Conservation (phyloP, 2,113 vertebrate species). For the Catharus bicknelli region DNA sequence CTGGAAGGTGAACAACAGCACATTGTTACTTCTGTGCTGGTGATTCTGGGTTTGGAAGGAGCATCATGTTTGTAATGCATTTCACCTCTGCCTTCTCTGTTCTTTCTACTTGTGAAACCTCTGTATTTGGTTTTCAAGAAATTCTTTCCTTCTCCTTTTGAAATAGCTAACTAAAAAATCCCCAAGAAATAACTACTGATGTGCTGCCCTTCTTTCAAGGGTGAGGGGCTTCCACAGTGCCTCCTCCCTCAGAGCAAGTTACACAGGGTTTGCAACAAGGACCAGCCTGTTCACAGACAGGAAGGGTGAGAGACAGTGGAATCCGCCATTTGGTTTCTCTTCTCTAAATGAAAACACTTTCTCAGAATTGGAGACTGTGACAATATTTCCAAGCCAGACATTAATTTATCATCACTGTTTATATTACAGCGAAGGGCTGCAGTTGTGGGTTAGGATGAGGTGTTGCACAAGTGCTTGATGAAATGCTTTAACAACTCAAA, state of each 20-base stretch:
- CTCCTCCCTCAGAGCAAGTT: not conserved
- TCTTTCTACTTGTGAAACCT: not conserved
- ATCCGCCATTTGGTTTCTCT: constrained; percentile 22
- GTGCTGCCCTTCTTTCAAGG: not conserved
- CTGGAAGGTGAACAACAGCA: not conserved
- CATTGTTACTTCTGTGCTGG: not conserved
- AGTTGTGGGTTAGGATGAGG: not conserved
- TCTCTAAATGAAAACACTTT: constrained; percentile 13
- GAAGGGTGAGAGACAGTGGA: constrained; percentile 37
- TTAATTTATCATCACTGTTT: constrained; percentile 47
- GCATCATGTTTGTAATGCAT: not conserved
- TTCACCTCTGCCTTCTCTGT: not conserved
- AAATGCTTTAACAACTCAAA: not conserved
- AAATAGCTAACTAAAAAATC: not conserved
- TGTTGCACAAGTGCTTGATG: not conserved
- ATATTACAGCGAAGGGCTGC: not conserved
- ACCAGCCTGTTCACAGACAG: not conserved
- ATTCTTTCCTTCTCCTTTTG: not conserved
- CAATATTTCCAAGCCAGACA: not conserved
- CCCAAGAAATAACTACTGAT: not conserved
- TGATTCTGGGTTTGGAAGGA: not conserved
- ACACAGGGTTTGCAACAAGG: not conserved
- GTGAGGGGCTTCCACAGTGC: not conserved
- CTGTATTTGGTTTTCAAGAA: not conserved
- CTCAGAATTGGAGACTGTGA: constrained; percentile 2